Conservation (phyloP, 2,888 invertebrate species). For the Eulithis prunata region DNA sequence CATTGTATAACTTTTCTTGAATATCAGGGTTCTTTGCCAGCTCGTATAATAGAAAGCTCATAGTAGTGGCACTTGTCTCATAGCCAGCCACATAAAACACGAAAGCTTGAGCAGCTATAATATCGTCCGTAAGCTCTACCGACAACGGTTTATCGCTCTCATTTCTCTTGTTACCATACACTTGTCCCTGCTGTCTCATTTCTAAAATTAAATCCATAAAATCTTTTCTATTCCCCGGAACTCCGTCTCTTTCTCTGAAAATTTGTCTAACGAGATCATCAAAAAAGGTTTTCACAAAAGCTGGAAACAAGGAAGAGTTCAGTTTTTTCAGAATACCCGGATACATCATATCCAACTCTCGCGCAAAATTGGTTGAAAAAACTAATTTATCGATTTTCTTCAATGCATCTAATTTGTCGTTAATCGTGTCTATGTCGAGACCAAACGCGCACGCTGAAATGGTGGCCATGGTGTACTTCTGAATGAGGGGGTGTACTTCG, state of each 20-base stretch:
- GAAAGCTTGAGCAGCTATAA: constrained; percentile 68
- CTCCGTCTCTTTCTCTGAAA: constrained; percentile 50
- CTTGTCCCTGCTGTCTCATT: constrained; percentile 34
- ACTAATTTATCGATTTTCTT: constrained; percentile 38
- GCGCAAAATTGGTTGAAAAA: constrained; percentile 33
- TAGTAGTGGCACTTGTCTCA: constrained; percentile 71
- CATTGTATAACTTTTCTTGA: constrained; percentile 60
- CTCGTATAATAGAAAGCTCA: constrained; percentile 61
- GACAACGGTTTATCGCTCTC: constrained; percentile 28
- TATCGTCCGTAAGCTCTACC: constrained; percentile 54
- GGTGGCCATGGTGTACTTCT: constrained; percentile 53
- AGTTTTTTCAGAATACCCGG: constrained; percentile 56
- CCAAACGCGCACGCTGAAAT: constrained; percentile 61
- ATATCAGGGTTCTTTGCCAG: constrained; percentile 64
- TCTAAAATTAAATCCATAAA: constrained; percentile 19
- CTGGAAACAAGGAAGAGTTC: constrained; percentile 49
- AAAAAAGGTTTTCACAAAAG: constrained; percentile 47
- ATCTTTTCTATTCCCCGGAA: constrained; percentile 36
- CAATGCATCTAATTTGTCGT: constrained; percentile 37
- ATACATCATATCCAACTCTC: constrained; percentile 55
- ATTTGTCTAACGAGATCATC: constrained; percentile 47
- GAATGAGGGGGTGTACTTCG: constrained; percentile 48
- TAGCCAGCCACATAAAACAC: constrained; percentile 73
- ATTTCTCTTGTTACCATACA: constrained; percentile 41
- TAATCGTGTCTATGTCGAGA: constrained; percentile 49